Evolutionary conservation across 2,113 vertebrate genomes (phyloP), one percentile per base, ranked within the genome.

Genomic region (Hippocampus zosterae): DNA sequence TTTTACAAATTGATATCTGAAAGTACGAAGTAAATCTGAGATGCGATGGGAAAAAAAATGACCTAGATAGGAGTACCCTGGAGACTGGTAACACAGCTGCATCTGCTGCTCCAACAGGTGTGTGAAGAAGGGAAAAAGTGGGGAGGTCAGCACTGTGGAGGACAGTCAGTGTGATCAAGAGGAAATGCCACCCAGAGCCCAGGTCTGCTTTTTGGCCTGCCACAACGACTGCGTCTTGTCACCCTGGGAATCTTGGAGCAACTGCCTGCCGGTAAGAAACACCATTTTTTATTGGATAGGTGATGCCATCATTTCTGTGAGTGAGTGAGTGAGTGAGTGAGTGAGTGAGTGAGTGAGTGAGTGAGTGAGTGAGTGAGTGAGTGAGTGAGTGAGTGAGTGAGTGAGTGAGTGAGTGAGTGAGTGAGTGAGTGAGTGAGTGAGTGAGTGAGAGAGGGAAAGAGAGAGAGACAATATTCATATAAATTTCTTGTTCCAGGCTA

Each of bases 161-260:
- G 89, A 23, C 0, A n/a, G 81, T 5, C 86, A 94, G 41, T 99
- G 97, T 79, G 90, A 90, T 79, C 90, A 91, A 64, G 90, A 93
- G 15, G 94, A 96, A 72, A 88, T 84, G 41, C 95, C 94, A 5
- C 75, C 87, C 1, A 82, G 79, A 73, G 90, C 75, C 25, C 96
- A 94, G 79, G 89, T 93, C 63, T 99, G 97, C 71, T 91, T 85
- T 41, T 83, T 98, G 67, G 92, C 92, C 65, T 99, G 97, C 71
- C 93, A 95, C 67, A 90, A 71, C 19, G 94, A 96, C 77, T 99
- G 97, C 50, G 96, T 95, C 1, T 85, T 95, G 88, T 92, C 95
- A 16, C 87, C 92, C 18, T 98, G 97, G 97, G 95, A 93, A 71
- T 87, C 83, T 0, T 99, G 97, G 97, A 98, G 89, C 90, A 77